A percentile compares a stretch with the other conserved stretches of the same genome.
Conservation (phyloP, 2,888 invertebrate genomes). For the Rhingia campestris region DNA sequence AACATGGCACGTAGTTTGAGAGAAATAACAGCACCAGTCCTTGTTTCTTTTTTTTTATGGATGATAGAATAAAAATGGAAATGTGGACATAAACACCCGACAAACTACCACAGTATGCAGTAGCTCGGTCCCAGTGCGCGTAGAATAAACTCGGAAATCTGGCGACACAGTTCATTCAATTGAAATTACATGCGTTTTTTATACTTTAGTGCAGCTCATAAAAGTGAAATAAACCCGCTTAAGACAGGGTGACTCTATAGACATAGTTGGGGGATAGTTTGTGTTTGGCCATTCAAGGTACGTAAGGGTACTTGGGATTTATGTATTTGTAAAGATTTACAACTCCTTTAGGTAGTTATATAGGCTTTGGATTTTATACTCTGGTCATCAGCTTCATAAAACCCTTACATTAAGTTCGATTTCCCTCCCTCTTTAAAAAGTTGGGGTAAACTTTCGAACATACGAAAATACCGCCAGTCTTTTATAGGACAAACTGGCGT, state of each 20-base stretch:
- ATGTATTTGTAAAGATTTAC: neutral
- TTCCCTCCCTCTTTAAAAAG: no score
- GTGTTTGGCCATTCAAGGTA: neutral
- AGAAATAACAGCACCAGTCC: neutral
- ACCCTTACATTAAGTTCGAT: no score
- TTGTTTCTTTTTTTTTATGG: conserved; percentile 34
- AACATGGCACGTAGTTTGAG: conserved; percentile 26
- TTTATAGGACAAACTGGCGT: conserved; percentile 39
- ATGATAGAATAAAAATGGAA: conserved; percentile 46
- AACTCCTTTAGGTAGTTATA: no score
- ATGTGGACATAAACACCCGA: conserved; percentile 50
- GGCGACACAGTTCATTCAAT: conserved; percentile 58
- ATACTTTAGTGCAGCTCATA: conserved; percentile 36
- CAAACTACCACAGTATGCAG: conserved; percentile 15
- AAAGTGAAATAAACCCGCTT: conserved; percentile 23
- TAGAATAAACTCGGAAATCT: conserved; percentile 32
- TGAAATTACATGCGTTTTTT: conserved; percentile 42
- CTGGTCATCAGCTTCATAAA: no score
- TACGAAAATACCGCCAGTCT: neutral
- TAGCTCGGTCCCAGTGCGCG: neutral
- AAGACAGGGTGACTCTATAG: neutral
- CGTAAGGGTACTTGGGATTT: neutral
- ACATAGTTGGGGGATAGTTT: neutral
- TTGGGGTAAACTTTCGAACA: no score
- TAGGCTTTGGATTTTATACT: no score